Base-by-base conservation (phyloP, 92 coral and sea anemone genomes). In the Scolanthus callimorphus region DNA sequence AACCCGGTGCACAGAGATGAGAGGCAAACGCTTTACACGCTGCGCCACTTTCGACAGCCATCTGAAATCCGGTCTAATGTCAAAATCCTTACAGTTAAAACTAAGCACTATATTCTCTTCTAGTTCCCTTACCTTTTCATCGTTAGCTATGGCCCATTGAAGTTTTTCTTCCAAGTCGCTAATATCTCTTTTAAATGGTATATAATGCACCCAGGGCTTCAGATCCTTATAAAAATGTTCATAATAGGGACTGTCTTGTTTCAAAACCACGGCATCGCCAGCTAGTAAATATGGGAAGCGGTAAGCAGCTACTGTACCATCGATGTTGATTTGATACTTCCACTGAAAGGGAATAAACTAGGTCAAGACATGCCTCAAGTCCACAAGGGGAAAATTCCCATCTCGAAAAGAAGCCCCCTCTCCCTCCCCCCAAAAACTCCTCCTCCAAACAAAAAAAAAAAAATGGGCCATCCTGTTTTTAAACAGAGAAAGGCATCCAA, bases 241-340 rank as follows among this genome's bases (percentile, higher is more conserved):
- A 63, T 92, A 92, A 57, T 92, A 92, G 11, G 77, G 72, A 20
- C 97, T 90, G 56, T 92, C 87, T 25, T 89, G 96, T 47, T 89
- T 92, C 0, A 92, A 80, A 2, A 92, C 98, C 45, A 92, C 57
- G 1, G 96, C 61, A 73, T 89, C 94, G 8, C 98, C 98, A 47
- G 90, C 96, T 30, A 92, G 58, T 9, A 92, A 73, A 38, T 92
- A 92, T 0, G 98, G 98, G 20, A 92, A 28, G 38, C 98, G 76
- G 60, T 92, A 92, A 0, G 98, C 98, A 2, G 98, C 98, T 27
- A 92, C 98, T 28, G 98, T 92, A 26, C 98, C 98, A 48, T 92
- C 98, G 19, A 92, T 80, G 26, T 85, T 92, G 17, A 92, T 61
- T 51, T 92, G 98, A 53, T 84, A 92, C 63, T 89, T 92, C 90